phyloP scores from a whole-genome alignment of 2,113 vertebrate genomes.

The Crocuta crocuta region DNA sequence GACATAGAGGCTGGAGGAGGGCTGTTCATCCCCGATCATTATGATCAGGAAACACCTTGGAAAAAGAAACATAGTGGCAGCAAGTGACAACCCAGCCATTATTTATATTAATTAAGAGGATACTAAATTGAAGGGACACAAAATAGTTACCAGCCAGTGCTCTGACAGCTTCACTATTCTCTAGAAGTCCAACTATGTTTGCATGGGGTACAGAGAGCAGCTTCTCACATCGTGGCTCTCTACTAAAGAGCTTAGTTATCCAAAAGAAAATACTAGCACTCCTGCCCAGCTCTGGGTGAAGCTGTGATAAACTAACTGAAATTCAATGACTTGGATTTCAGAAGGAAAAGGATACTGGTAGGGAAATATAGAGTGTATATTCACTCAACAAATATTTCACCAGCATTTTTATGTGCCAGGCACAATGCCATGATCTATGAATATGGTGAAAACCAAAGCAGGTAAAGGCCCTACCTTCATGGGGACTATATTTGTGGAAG shows the following conservation, averaged over 20 bases:
- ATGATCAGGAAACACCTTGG: neutral
- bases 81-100: conserved; percentile 4
- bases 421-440: neutral
- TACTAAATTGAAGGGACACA: conserved; percentile 83
- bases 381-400: conserved; percentile 19
- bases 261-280: conserved; percentile 70
- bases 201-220: neutral
- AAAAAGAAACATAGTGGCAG: neutral
- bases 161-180: conserved; percentile 19
- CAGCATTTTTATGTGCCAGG: neutral
- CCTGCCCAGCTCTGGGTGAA: conserved; percentile 75
- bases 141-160: conserved; percentile 49
- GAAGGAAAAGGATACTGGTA: neutral
- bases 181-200: neutral
- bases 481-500: neutral
- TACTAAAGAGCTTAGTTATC: conserved; percentile 79
- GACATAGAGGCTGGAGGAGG: neutral
- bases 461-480: neutral
- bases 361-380: neutral
- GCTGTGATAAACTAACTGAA: conserved; percentile 84
- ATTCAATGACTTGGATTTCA: conserved; percentile 73
- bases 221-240: conserved; percentile 78
- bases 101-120: conserved; percentile 83
- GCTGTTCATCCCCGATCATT: neutral
- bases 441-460: neutral